These are phyloP conservation scores for Gobio gobio DNA, from an alignment of 2,113 vertebrate genomes.

Conservation along the genomic window DNA sequence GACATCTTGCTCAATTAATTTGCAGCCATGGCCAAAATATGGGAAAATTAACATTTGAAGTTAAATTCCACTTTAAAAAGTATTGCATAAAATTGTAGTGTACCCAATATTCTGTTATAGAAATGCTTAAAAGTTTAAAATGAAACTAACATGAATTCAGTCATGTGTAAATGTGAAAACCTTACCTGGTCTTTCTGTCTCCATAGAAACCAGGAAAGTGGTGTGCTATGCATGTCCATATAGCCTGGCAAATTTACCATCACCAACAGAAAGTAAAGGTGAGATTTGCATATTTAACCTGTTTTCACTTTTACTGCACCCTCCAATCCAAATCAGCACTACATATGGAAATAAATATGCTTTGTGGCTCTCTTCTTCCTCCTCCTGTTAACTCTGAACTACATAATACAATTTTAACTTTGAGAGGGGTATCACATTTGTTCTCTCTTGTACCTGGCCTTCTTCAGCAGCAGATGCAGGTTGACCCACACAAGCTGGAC, in stretches of 20 bases:
- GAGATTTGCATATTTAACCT: slow-evolving; percentile 64
- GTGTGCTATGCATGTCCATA: slow-evolving; percentile 98
- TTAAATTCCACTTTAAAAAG: not conserved
- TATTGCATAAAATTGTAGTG: not conserved
- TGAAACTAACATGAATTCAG: not conserved
- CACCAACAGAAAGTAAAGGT: slow-evolving; percentile 99
- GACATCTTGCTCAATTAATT: slow-evolving; percentile 23
- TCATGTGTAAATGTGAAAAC: not conserved
- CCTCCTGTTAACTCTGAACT: not conserved
- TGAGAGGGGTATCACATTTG: slow-evolving; percentile 1
- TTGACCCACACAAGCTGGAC: slow-evolving; percentile 97
- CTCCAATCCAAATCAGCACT: not conserved
- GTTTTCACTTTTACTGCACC: not conserved
- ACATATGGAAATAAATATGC: not conserved
- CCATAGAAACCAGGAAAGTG: slow-evolving; percentile 98
- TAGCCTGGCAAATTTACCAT: slow-evolving; percentile 98
- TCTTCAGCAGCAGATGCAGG: slow-evolving; percentile 98
- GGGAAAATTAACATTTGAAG: not conserved
- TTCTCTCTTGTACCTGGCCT: slow-evolving; percentile 58
- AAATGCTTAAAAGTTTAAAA: not conserved
- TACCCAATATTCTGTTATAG: not conserved
- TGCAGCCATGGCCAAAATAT: not conserved
- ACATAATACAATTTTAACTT: not conserved
- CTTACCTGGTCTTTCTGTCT: slow-evolving; percentile 54
- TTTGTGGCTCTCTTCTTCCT: not conserved